phyloP scores from a whole-genome alignment of 2,113 vertebrate genomes.

The Rallus limicola region DNA sequence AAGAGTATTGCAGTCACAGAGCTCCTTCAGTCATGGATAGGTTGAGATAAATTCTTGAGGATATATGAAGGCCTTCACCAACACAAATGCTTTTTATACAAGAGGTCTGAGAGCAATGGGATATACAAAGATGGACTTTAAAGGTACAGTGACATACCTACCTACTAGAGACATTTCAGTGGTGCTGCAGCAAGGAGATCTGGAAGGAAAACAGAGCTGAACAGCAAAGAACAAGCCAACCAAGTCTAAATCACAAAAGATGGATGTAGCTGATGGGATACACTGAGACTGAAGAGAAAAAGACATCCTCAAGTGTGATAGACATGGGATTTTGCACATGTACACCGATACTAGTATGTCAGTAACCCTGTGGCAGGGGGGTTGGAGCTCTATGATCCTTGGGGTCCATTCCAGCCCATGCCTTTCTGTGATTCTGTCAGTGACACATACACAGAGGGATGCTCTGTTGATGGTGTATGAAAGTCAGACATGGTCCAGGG shows the following conservation, averaged over 20 bases:
- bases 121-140: not conserved
- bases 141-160: not conserved
- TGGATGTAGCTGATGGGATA: not conserved
- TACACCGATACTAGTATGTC: not conserved
- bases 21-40: not conserved
- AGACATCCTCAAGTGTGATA: not conserved
- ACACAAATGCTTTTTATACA: not conserved
- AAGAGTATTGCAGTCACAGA: not conserved
- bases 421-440: not conserved
- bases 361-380: no score
- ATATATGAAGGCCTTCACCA: not conserved
- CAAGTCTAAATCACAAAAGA: not conserved
- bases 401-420: no score
- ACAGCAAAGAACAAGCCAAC: not conserved
- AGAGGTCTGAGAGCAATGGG: not conserved
- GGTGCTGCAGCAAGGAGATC: not conserved
- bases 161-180: not conserved
- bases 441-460: not conserved
- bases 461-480: not conserved
- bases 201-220: not conserved
- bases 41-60: not conserved
- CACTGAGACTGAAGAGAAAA: not conserved
- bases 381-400: no score
- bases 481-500: not conserved
- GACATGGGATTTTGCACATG: fast-evolving